Conservation (phyloP, 2,797 vertebrate genomes). For the Peromyscus attwateri region DNA sequence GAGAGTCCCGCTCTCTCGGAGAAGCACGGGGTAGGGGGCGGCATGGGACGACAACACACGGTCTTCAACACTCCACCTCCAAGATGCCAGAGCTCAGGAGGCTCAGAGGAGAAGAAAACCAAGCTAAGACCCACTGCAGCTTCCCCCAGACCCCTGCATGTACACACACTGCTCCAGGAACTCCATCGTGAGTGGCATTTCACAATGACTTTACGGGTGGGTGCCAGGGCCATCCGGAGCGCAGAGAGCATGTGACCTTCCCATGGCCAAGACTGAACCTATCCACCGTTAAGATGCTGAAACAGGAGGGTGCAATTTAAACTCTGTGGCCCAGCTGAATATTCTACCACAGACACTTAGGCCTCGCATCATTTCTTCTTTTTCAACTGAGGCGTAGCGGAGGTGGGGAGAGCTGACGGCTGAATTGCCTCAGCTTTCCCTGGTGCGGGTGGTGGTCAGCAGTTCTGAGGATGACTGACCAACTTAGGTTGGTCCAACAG, state of each 20-base stretch:
- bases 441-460: too few species aligned
- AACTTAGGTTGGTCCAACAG: background rate
- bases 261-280: background rate
- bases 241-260: background rate
- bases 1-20: background rate
- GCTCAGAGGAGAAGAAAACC: background rate
- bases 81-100: background rate
- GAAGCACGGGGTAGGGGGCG: background rate
- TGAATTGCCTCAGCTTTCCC: background rate
- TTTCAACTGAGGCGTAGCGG: rapidly evolving
- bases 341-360: background rate
- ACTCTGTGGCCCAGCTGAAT: background rate
- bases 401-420: background rate
- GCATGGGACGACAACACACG: background rate
- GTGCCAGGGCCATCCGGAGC: background rate
- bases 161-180: background rate
- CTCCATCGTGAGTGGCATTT: too few species aligned
- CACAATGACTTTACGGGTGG: background rate
- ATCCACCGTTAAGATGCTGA: background rate
- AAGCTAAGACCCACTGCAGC: background rate
- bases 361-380: background rate
- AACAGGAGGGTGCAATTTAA: background rate
- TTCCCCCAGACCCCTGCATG: rapidly evolving
- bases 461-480: background rate
- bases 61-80: background rate